Conservation (phyloP, 2,113 vertebrate species). For the Pseudonaja textilis region DNA sequence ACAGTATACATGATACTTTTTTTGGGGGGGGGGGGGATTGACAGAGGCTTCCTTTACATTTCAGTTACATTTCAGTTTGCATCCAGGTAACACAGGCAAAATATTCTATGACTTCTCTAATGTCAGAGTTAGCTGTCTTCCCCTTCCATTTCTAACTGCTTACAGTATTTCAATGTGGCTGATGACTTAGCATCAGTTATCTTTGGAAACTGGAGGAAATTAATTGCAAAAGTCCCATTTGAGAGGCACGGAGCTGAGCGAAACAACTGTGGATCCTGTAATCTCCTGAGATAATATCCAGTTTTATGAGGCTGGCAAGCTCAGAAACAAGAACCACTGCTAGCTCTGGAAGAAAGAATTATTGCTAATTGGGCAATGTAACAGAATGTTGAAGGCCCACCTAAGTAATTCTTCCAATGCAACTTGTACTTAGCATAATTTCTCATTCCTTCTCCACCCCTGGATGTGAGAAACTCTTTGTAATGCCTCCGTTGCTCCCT, state of each 20-base stretch:
- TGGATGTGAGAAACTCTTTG: background rate
- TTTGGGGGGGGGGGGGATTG: background rate
- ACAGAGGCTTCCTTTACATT: constrained; percentile 23
- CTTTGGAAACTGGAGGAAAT: constrained; percentile 1
- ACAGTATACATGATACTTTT: constrained; percentile 20
- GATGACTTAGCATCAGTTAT: constrained; percentile 35
- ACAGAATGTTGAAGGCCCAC: background rate
- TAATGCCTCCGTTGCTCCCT: background rate
- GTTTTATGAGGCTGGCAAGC: background rate
- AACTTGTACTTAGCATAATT: background rate
- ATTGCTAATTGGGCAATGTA: background rate
- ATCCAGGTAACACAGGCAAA: background rate
- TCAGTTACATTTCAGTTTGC: constrained; percentile 20
- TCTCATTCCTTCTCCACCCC: background rate
- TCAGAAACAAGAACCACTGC: background rate
- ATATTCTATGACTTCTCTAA: constrained; percentile 19
- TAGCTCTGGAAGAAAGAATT: background rate
- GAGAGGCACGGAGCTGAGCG: background rate
- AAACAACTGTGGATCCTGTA: background rate
- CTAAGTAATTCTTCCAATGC: background rate
- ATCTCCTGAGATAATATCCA: background rate
- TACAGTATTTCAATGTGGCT: constrained; percentile 26
- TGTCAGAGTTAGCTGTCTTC: constrained; percentile 48
- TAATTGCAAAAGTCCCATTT: background rate
- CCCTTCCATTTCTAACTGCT: constrained; percentile 47